Evolutionary conservation across 1,140 invertebrate genomes (phyloP).

Genomic region (Gryon sp.): DNA sequence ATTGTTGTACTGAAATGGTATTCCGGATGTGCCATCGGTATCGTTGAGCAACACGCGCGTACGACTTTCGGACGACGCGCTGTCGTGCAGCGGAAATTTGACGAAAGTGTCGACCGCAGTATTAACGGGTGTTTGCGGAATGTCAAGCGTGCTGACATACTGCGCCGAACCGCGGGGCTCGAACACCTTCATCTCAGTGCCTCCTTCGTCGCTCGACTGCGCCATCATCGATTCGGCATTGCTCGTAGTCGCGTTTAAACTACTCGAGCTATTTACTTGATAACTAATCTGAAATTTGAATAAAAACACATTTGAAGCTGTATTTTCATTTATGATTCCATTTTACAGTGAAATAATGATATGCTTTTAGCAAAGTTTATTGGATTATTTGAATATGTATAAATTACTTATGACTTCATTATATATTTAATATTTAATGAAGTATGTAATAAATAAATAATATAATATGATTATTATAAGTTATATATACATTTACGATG

Average conservation of each 20-base stretch:
- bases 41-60: slow-evolving; percentile 74
- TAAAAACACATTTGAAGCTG: no score
- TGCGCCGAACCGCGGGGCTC: slow-evolving; percentile 72
- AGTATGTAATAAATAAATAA: no score
- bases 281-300: slow-evolving; percentile 37
- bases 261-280: slow-evolving; percentile 40
- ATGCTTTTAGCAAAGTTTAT: no score
- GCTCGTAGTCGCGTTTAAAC: slow-evolving; percentile 45
- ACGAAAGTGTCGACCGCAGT: slow-evolving; percentile 73
- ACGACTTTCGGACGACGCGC: slow-evolving; percentile 66
- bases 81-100: slow-evolving; percentile 73
- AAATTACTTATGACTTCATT: no score
- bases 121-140: slow-evolving; percentile 73
- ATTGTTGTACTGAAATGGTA: slow-evolving; percentile 74
- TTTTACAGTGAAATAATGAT: no score
- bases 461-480: no score
- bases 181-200: slow-evolving; percentile 78
- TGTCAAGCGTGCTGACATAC: slow-evolving; percentile 80
- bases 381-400: no score
- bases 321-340: no score
- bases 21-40: slow-evolving; percentile 69
- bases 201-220: slow-evolving; percentile 73
- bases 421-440: no score
- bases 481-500: no score
- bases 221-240: slow-evolving; percentile 64